Base-by-base conservation (phyloP, 2,888 invertebrate species). In the Lithosia quadra region DNA sequence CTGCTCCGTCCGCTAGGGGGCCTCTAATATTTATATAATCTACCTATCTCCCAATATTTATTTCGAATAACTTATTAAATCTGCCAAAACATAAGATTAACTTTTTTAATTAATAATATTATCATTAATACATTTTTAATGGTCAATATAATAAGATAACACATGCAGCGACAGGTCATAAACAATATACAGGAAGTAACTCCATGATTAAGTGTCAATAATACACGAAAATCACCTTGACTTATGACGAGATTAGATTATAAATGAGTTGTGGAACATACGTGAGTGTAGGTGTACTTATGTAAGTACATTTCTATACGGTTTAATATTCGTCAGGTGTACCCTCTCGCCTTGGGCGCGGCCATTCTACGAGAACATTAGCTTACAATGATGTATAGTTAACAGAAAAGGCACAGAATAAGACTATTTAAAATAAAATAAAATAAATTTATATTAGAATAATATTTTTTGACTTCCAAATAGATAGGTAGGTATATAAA, bases 291-390 rank as follows among this genome's bases (percentile, higher is more conserved):
- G 55, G 56, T 62, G 61, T 71, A 66, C 68, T 61, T 72, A 58
- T 68, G 69, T 66, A 66, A 70, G 68, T 67, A 78, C 68, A 71
- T 74, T 81, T 81, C 67, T 76, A 60, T 68, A 68, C 57, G 60
- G 74, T 73, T 84, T 85, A 77, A 75, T 85, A 88, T 88, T 86
- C 84, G 77, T 79, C 34, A 69, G 68, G 72, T 75, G 84, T 77
- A 71, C 69, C 72, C 68, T 80, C 75, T 90, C 75, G 86, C 91
- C 92, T 92, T 91, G 90, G 84, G 83, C 74, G 84, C 85, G 88
- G 86, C 84, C 85, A 81, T 84, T 81, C 73, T 78, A 69, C 85
- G 85, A 84, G 84, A 89, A 87, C 84, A 83, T 88, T 88, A 84
- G 77, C 76, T 75, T 78, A 79, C 87, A 83, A 79, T 75, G 88